phyloP scores from a whole-genome alignment of 35 echinoderm and acorn worm genomes.

The Ophioderma brevispina region DNA sequence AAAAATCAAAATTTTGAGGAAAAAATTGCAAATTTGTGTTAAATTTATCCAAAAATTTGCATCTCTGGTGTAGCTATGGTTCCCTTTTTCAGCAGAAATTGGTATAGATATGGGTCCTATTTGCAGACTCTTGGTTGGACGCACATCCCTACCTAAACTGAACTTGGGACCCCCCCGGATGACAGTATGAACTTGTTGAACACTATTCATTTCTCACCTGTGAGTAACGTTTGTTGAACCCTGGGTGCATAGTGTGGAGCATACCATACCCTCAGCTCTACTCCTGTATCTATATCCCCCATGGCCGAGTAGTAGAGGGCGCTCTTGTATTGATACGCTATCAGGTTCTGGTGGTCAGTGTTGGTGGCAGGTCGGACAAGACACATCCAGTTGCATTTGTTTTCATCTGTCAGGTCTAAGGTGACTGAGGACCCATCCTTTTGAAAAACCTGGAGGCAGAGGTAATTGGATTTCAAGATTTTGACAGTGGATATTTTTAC shows the following conservation, averaged over 20 bases:
- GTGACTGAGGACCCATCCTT: conserved; percentile 14
- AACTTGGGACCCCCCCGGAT: too few species aligned
- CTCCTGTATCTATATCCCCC: background rate
- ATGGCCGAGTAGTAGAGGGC: conserved; percentile 17
- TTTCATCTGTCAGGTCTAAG: conserved; percentile 4
- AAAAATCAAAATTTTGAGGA: too few species aligned
- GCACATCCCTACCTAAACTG: too few species aligned
- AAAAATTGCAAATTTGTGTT: too few species aligned
- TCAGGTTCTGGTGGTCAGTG: conserved; percentile 23
- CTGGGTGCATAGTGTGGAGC: conserved; percentile 22
- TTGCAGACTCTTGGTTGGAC: too few species aligned
- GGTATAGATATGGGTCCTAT: too few species aligned
- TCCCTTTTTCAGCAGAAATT: too few species aligned
- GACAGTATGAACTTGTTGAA: too few species aligned
- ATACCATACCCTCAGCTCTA: conserved; percentile 19
- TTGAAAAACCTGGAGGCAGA: conserved; percentile 10
- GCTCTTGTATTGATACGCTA: conserved; percentile 27
- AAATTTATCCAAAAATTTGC: too few species aligned
- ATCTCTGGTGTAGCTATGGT: too few species aligned
- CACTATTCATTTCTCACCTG: background rate
- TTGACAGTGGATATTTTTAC: too few species aligned
- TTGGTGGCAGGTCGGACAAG: background rate
- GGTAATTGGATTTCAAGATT: too few species aligned
- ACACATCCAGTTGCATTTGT: conserved; percentile 30
- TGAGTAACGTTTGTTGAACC: background rate